phyloP scores from a whole-genome alignment of 2,113 vertebrate genomes.

The Sclerurus mexicanus region DNA sequence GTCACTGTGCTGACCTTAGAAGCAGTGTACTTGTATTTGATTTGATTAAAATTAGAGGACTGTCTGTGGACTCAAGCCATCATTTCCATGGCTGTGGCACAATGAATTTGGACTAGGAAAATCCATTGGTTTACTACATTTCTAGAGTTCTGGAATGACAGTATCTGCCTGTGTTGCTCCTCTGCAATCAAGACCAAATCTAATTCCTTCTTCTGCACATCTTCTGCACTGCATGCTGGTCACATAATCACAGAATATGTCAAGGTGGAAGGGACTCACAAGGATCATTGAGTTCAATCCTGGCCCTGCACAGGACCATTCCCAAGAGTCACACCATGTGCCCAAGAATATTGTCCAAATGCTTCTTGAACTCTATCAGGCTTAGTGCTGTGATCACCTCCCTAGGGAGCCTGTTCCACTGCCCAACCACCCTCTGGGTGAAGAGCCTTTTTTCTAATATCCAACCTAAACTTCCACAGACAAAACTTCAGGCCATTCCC shows the following conservation, averaged over 20 bases:
- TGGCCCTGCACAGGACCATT: neutral
- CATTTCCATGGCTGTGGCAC: neutral
- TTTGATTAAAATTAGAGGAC: neutral
- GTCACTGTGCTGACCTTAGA: neutral
- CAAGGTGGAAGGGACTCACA: neutral
- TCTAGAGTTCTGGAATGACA: neutral
- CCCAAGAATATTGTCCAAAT: neutral
- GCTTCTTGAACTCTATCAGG: neutral
- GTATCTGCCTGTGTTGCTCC: neutral
- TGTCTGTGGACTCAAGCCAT: neutral
- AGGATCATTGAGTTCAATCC: neutral
- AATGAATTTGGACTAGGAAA: neutral
- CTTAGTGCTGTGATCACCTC: neutral
- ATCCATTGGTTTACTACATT: neutral
- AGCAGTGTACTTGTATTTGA: neutral
- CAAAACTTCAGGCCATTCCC: neutral
- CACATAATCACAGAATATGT: neutral
- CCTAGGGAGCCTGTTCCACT: neutral
- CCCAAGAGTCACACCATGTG: neutral
- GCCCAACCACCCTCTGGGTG: neutral
- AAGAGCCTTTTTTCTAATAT: neutral
- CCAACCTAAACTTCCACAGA: neutral
- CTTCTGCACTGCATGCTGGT: rapidly evolving
- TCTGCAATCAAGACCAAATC: neutral
- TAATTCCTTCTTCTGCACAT: neutral